Evolutionary conservation across 2,888 invertebrate genomes (phyloP).

Genomic region (Nomada ruficornis): DNA sequence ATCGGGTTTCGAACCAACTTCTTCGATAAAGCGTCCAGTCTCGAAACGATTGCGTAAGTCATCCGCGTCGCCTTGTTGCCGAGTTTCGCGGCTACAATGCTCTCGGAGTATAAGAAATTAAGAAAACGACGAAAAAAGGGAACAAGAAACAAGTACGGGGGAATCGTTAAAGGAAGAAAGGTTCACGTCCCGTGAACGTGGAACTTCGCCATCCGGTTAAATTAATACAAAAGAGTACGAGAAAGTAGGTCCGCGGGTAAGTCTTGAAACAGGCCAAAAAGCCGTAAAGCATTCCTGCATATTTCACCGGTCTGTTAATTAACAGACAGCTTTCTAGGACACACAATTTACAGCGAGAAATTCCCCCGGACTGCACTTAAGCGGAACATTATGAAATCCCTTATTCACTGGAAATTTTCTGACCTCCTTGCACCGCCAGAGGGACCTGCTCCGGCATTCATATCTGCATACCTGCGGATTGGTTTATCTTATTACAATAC

Average conservation of each 20-base stretch:
- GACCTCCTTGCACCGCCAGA: not conserved
- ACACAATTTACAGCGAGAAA: slow-evolving; percentile 47
- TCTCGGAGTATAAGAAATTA: not conserved
- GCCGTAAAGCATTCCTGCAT: slow-evolving; percentile 47
- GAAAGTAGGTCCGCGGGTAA: slow-evolving; percentile 38
- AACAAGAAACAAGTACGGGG: not conserved
- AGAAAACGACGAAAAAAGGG: not conserved
- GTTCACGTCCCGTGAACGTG: slow-evolving; percentile 28
- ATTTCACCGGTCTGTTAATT: slow-evolving; percentile 56
- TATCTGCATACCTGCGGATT: not conserved
- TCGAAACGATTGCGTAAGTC: slow-evolving; percentile 25
- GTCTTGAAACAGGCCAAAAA: slow-evolving; percentile 52
- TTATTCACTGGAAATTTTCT: slow-evolving; percentile 45
- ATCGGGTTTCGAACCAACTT: slow-evolving; percentile 24
- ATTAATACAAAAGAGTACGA: slow-evolving; percentile 56
- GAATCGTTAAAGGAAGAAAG: not conserved
- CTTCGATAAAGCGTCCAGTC: slow-evolving; percentile 9
- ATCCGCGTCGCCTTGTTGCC: slow-evolving; percentile 1
- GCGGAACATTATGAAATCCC: slow-evolving; percentile 45
- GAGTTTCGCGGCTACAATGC: slow-evolving; percentile 3
- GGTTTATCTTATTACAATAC: slow-evolving; percentile 16
- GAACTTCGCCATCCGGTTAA: slow-evolving; percentile 39
- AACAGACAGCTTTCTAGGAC: slow-evolving; percentile 58
- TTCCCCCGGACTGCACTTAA: slow-evolving; percentile 29
- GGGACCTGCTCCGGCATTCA: not conserved